Evolutionary conservation across 2,888 invertebrate species (phyloP).

Genomic region (Elysia crispata): DNA sequence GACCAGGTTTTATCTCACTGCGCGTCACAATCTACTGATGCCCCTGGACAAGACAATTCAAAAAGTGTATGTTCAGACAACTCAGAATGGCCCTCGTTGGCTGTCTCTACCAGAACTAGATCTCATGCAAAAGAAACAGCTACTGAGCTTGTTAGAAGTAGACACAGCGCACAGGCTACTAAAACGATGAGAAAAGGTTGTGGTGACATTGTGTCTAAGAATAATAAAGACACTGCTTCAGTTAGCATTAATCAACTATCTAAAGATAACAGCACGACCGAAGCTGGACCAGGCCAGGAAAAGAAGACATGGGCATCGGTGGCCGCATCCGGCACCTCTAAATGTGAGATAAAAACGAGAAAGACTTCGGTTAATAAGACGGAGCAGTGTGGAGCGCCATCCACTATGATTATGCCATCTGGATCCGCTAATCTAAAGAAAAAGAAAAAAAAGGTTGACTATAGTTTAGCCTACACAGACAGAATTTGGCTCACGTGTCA

Average conservation of each 20-base stretch:
- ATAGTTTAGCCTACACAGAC: neutral
- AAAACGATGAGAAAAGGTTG: slow-evolving; percentile 24
- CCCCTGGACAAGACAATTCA: too few relatives aligned
- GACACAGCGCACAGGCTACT: neutral
- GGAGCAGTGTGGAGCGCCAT: too few relatives aligned
- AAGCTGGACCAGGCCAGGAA: neutral
- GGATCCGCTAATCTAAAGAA: neutral
- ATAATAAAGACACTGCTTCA: neutral
- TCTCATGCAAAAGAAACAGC: slow-evolving; percentile 27
- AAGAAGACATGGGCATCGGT: slow-evolving; percentile 40
- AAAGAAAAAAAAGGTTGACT: neutral
- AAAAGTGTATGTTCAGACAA: neutral
- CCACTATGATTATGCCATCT: too few relatives aligned
- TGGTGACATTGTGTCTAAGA: neutral
- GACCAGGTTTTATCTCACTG: too few relatives aligned
- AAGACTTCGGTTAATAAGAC: too few relatives aligned
- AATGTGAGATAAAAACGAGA: too few relatives aligned
- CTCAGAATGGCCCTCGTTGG: slow-evolving; percentile 39
- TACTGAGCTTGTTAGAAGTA: slow-evolving; percentile 18
- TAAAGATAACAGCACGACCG: neutral
- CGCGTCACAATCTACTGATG: too few relatives aligned
- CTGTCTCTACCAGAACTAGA: slow-evolving; percentile 14
- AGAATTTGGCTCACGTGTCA: neutral
- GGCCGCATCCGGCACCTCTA: neutral
- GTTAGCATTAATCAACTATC: neutral